A percentile compares a stretch with the other conserved stretches of the same genome.
These are phyloP conservation scores for Laspeyria flexula DNA, from an alignment of 2,888 invertebrate species.

Conservation along the genomic window DNA sequence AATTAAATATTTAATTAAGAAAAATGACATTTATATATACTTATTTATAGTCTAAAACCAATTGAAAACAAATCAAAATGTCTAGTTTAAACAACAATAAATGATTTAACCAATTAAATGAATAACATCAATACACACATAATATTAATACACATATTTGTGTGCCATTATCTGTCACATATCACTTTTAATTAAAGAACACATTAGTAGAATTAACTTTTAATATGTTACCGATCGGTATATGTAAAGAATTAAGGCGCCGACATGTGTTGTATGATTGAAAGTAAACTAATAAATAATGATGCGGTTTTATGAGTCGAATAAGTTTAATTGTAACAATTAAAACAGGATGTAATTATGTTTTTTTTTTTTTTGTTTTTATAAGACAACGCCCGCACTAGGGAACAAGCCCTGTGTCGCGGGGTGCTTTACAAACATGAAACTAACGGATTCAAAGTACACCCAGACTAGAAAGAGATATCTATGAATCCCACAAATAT, in stretches of 20 bases:
- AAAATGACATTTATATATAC: too few species aligned
- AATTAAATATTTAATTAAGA: too few species aligned
- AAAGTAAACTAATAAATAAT: not conserved
- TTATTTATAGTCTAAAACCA: too few species aligned
- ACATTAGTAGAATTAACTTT: constrained; percentile 10
- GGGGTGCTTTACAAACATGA: too few species aligned
- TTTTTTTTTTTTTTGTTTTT: too few species aligned
- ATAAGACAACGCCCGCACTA: too few species aligned
- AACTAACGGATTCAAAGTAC: too few species aligned
- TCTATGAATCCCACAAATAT: too few species aligned
- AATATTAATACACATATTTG: not conserved
- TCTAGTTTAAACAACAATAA: not conserved
- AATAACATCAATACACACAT: not conserved
- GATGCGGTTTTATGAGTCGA: not conserved
- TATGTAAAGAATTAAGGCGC: not conserved
- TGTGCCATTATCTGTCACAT: not conserved
- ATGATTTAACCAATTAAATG: not conserved
- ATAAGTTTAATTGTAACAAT: not conserved
- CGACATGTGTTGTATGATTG: constrained; percentile 3
- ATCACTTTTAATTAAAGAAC: not conserved
- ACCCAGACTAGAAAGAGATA: too few species aligned
- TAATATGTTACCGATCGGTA: constrained; percentile 3
- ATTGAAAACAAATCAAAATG: too few species aligned
- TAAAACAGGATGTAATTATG: not conserved
- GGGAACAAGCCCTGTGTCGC: too few species aligned